Conservation (phyloP, 2,888 invertebrate genomes). For the Andrena praecox region DNA sequence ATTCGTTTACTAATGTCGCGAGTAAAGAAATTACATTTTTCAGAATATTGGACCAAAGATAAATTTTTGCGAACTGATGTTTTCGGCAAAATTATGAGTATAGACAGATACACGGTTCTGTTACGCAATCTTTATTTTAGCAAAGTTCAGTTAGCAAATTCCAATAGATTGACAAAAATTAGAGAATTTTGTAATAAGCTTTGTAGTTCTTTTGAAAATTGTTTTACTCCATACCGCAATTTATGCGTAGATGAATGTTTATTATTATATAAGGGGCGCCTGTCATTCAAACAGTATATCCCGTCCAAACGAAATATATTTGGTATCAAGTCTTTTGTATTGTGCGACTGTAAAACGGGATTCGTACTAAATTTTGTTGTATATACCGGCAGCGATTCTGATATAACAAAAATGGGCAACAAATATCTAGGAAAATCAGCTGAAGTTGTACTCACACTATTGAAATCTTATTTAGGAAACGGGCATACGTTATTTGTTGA, state of each 20-base stretch:
- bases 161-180: constrained; percentile 4
- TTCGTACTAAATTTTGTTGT: constrained; percentile 6
- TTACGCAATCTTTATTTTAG: constrained; percentile 44
- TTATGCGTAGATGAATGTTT: constrained; percentile 18
- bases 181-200: constrained; percentile 15
- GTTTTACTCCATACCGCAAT: constrained; percentile 5
- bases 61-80: constrained; percentile 39
- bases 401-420: not conserved
- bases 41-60: constrained; percentile 38
- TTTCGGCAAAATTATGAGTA: constrained; percentile 34
- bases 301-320: no score
- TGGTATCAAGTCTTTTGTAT: not conserved
- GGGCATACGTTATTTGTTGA: constrained; percentile 19
- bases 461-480: constrained; percentile 32
- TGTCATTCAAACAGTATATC: not conserved
- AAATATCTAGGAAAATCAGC: constrained; percentile 23
- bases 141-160: not conserved
- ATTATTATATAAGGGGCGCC: not conserved
- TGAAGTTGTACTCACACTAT: constrained; percentile 2
- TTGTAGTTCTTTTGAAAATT: constrained; percentile 2
- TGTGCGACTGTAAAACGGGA: not conserved
- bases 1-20: constrained; percentile 33
- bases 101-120: constrained; percentile 35
- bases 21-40: constrained; percentile 35
- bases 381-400: not conserved